Conservation (phyloP, 2,888 invertebrate species). For the Sinotaia quadrata region DNA sequence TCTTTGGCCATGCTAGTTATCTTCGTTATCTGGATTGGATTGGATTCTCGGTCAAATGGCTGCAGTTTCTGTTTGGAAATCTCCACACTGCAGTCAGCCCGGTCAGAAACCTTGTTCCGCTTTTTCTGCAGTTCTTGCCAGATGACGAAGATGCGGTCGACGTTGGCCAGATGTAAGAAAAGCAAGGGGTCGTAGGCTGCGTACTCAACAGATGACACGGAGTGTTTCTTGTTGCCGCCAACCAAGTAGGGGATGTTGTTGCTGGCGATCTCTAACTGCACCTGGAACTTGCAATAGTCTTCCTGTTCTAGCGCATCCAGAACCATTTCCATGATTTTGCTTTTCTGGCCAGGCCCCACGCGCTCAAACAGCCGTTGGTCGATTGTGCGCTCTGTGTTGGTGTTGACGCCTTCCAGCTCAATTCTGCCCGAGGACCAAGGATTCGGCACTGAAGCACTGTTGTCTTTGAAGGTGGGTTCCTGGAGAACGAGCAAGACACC, state of each 20-base stretch:
- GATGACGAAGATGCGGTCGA: constrained; percentile 38
- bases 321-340: constrained; percentile 20
- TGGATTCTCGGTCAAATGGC: constrained; percentile 37
- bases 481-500: no score
- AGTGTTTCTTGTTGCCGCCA: constrained; percentile 37
- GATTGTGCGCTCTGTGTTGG: constrained; percentile 37
- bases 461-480: no score
- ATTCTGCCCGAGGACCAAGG: constrained; percentile 36
- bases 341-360: constrained; percentile 29
- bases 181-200: constrained; percentile 45
- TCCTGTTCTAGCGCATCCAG: constrained; percentile 39
- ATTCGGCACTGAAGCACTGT: no score
- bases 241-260: constrained; percentile 45
- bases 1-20: constrained; percentile 21
- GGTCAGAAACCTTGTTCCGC: constrained; percentile 26
- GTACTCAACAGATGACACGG: constrained; percentile 43
- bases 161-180: constrained; percentile 45
- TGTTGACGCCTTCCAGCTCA: constrained; percentile 6
- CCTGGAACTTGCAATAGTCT: constrained; percentile 36
- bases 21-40: constrained; percentile 36
- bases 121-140: constrained; percentile 37
- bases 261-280: constrained; percentile 43
- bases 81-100: constrained; percentile 32
- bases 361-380: constrained; percentile 34
- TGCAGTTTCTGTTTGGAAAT: constrained; percentile 22